A percentile compares a stretch with the other conserved stretches of the same genome.
phyloP scores from a whole-genome alignment of 1,140 invertebrate genomes.

The Euura saliciscinereae region DNA sequence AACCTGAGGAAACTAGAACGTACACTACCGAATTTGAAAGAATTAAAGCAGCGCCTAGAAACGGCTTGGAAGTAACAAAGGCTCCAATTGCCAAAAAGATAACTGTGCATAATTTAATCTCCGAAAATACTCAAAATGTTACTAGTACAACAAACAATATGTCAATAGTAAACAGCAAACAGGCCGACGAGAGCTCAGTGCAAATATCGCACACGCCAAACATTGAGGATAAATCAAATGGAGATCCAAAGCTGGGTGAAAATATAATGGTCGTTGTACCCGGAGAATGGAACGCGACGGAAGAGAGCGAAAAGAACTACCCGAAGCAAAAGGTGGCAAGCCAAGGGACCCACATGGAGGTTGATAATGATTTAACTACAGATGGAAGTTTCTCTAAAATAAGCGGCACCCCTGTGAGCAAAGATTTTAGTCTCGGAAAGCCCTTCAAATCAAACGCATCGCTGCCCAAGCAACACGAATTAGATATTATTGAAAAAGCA shows the following conservation, averaged over 20 bases:
- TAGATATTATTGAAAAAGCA: constrained; percentile 34
- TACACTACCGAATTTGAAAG: neutral
- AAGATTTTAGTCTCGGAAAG: neutral
- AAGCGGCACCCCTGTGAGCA: neutral
- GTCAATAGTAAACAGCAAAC: neutral
- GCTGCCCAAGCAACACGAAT: constrained; percentile 13
- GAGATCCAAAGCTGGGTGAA: neutral
- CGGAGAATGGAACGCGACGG: neutral
- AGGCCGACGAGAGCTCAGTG: neutral
- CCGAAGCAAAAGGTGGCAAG: neutral
- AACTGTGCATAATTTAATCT: neutral
- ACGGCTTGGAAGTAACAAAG: neutral
- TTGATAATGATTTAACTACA: neutral
- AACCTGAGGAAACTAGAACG: neutral
- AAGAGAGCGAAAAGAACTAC: neutral
- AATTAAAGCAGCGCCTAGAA: neutral
- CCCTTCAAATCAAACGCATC: neutral
- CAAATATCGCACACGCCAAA: neutral
- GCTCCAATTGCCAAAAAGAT: neutral
- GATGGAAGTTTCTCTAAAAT: constrained; percentile 19
- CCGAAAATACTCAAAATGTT: neutral
- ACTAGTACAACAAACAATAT: neutral
- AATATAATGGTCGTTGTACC: constrained; percentile 1
- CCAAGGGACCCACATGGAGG: neutral
- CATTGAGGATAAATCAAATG: neutral